phyloP scores from a whole-genome alignment of 2,888 invertebrate genomes.

The Isoperla grammatica region DNA sequence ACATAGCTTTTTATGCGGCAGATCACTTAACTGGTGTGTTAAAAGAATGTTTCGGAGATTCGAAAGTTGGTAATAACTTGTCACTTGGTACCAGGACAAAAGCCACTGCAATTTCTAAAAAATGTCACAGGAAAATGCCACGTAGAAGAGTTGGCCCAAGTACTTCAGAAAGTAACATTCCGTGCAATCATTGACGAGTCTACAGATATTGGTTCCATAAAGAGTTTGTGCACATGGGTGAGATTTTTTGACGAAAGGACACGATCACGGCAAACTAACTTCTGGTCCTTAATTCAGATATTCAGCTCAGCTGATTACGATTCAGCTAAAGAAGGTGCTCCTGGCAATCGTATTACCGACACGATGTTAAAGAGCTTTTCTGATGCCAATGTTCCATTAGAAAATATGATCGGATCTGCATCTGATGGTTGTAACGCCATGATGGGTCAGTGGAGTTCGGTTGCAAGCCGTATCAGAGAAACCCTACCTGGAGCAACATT shows the following conservation, averaged over 20 bases:
- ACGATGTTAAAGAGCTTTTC: conserved; percentile 2
- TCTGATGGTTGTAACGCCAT: background rate
- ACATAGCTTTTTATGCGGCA: background rate
- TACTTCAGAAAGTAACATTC: background rate
- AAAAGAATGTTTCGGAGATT: background rate
- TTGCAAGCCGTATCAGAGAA: too few relatives aligned
- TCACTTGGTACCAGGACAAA: background rate
- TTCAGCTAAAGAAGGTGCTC: conserved; percentile 1
- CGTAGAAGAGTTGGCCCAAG: background rate
- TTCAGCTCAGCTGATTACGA: conserved; percentile 1
- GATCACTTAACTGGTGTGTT: background rate
- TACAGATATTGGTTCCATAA: background rate
- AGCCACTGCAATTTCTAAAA: background rate
- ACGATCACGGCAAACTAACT: background rate
- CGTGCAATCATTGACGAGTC: conserved; percentile 8
- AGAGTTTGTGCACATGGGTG: background rate
- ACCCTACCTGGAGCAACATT: too few relatives aligned
- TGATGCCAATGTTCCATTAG: conserved; percentile 2
- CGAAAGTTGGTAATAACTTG: background rate
- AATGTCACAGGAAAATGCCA: background rate
- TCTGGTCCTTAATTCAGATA: conserved; percentile 1
- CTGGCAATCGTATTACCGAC: background rate
- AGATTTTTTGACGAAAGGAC: background rate
- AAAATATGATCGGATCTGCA: conserved; percentile 1
- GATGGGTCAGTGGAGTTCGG: too few relatives aligned